Evolutionary conservation across 2,113 vertebrate genomes (phyloP), one percentile per base, ranked within the genome.

Genomic region (Microcebus tavaratra): DNA sequence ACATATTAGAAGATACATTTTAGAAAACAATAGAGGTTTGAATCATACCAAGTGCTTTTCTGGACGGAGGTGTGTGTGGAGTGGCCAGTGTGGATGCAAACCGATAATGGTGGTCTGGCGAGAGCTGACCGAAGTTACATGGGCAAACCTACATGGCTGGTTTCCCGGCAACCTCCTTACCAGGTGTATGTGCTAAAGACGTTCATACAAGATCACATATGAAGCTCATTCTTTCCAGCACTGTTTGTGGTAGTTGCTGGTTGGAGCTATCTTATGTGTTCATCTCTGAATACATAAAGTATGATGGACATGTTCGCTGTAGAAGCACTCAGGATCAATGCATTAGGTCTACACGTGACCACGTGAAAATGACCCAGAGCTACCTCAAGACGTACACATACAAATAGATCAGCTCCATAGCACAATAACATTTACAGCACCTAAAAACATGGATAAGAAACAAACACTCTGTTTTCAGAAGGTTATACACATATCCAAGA

Each of bases 141-240:
- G 25, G 53, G 53, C 31, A 11, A 39, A 21, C 34, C 2, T 25
- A 14, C 4, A 5, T 39, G 25, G 0, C 5, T 5, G 76, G 5
- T 45, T 68, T 39, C 11, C 29, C 21, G 76, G 36, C 10, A 27
- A 27, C 12, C 18, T 17, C 31, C 20, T 70, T 68, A 27, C 53
- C 67, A 21, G 11, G 31, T 42, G 29, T 25, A 12, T 31, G 21
- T 65, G 55, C n/a, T 48, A 55, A 39, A 75, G 17, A 67, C 2
- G 10, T 34, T 45, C n/a, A 78, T 65, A 17, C 75, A 87, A 39
- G 17, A 21, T 36, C 21, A 39, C 3, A 8, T 4, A 15, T 65
- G 42, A 65, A 57, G 13, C 11, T 31, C 57, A 84, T 45, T 82
- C 23, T 79, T 91, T 55, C 48, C 39, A 88, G 4, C 6, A 29